phyloP scores from a whole-genome alignment of 2,797 vertebrate genomes.

The Tenualosa ilisha region DNA sequence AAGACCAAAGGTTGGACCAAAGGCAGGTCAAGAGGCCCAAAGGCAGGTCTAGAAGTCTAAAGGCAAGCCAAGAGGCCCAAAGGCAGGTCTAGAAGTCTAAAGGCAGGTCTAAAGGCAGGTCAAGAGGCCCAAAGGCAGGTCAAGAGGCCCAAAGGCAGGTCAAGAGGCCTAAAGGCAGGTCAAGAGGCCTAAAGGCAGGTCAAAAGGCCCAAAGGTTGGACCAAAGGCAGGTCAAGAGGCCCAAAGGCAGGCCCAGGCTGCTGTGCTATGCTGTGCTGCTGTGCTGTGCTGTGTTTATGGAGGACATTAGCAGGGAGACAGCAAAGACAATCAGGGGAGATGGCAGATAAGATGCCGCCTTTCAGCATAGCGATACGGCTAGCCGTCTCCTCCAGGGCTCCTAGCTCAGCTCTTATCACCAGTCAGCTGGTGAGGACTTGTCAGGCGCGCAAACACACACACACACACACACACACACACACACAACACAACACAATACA shows the following conservation, averaged over 20 bases:
- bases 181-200: too few species aligned
- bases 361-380: not conserved
- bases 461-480: not conserved
- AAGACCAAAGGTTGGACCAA: too few species aligned
- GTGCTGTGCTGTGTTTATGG: not conserved
- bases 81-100: too few species aligned
- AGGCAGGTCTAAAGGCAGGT: too few species aligned
- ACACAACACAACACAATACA: not conserved
- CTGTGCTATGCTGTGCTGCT: too few species aligned
- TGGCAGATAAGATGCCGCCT: slow-evolving; percentile 13
- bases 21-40: not conserved
- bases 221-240: too few species aligned
- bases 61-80: too few species aligned
- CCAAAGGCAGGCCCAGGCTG: not conserved
- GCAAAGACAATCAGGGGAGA: not conserved
- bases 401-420: not conserved
- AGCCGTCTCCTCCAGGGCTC: not conserved
- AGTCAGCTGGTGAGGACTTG: slow-evolving; percentile 8
- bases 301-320: not conserved
- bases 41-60: too few species aligned
- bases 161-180: not conserved
- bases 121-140: not conserved
- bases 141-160: too few species aligned
- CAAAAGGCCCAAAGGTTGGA: too few species aligned
- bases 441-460: not conserved